Evolutionary conservation across 2,888 invertebrate genomes (phyloP), one percentile per base, ranked within the genome.

Genomic region (Kryphioiulus occultus): DNA sequence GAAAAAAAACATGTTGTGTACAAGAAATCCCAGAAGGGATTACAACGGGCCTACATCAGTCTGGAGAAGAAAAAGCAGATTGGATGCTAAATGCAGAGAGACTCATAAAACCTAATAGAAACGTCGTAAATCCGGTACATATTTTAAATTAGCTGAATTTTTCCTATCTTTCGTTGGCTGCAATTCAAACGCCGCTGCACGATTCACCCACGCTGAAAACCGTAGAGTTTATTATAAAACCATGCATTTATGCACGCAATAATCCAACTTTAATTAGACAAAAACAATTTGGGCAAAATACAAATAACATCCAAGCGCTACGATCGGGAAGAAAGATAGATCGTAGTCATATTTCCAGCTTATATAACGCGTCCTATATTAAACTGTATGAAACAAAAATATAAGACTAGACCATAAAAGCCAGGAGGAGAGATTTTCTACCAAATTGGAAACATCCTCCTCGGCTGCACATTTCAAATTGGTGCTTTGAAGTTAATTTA

Each of bases 261-360:
- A 68, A 68, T 68, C 68, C 68, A 68, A 68, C 68, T 68, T 68
- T 68, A 68, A 68, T 68, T 68, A 68, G 68, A 68, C 68, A 68
- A 68, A 68, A 68, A 68, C 68, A 68, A 68, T 68, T 68, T 68
- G 26, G 68, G 68, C 26, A 26, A 68, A 68, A 68, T 26, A 68
- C 22, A 68, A 68, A 68, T 68, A 68, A 68, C 19, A 68, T 68
- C 68, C 68, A 26, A 26, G 68, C 68, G 68, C 26, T 26, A 26
- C 68, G 68, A 68, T 68, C 68, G 68, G 68, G 68, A 26, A n/a
- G 9, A 68, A 68, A 68, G 68, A 68, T 68, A 68, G 68, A 68
- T 68, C 22, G 26, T 26, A 68, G 26, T 12, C 22, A 68, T 68
- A 68, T 53, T 53, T 53, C n/a, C 53, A 53, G 19, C 53, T 53